Base-by-base conservation (phyloP, 2,797 vertebrate species). In the Malurus leucopterus region DNA sequence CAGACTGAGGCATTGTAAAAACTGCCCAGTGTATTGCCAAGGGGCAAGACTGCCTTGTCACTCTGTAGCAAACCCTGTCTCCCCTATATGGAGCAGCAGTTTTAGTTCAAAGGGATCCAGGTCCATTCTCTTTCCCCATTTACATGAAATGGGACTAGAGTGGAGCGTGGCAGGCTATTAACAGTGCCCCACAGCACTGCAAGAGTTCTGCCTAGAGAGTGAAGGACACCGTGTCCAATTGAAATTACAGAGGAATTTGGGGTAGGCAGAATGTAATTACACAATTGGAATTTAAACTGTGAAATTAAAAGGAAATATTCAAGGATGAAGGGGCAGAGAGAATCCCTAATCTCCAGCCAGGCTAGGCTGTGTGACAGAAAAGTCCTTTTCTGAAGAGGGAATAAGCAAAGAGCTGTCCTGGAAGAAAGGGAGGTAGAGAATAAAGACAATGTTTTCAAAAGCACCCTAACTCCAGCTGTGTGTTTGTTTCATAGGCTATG, bases 241-340 rank as follows among this genome's bases (percentile, higher is more conserved):
- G 95, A 95, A 96, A 96, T 96, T 96, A 96, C 95, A 96, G 95
- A 96, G 89, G 95, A 96, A 96, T 95, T 93, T 94, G 87, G 92
- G 78, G 88, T 94, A 86, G 94, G 95, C 93, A 95, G 96, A 96
- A 96, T 95, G 93, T 96, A 96, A 96, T 97, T 97, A 95, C 96
- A 96, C 94, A 95, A 91, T 89, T 95, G 96, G 93, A 97, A 97
- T 96, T 96, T 93, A 96, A 95, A 92, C 92, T 93, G 94, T 93
- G 92, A 97, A 95, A 95, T 87, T 94, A 95, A 96, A 95, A 95
- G 92, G 95, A 96, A 95, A 76, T 96, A 96, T 95, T 93, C 94
- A 95, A 95, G 95, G 93, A 94, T 95, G 85, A 96, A 84, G 72
- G 87, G 91, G 86, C 93, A 94, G 86, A 95, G 89, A 94, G 89